Evolutionary conservation across 2,888 invertebrate species (phyloP), one percentile per base, ranked within the genome.

Genomic region (Pteria penguin): DNA sequence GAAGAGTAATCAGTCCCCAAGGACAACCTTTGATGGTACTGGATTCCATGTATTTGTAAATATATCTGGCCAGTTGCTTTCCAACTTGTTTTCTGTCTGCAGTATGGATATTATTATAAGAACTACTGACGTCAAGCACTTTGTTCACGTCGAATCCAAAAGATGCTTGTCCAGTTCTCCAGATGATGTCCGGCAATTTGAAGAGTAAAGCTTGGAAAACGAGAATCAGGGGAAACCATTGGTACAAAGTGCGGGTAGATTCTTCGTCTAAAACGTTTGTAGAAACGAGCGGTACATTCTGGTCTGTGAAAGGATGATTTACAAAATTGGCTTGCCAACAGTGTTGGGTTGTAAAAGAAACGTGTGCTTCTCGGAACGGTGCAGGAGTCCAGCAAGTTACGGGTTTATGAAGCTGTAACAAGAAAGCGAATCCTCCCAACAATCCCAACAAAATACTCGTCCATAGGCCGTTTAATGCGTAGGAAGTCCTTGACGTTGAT

Each of bases 61-160:
- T 55, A 52, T 80, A 80, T 11, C 79, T 72, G 11, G 71, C 75
- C 18, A 79, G 67, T 54, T 80, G 79, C 70, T 68, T 67, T 18
- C 73, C 66, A 5, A 82, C 22, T 22, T 33, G 18, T 4, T n/a
- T 18, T 32, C 82, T 69, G n/a, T 82, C 82, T 0, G 72, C 55
- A 32, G 72, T 22, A 14, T 11, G 65, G 70, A 8, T 2, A 78
- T 78, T 29, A 79, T 57, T 18, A 18, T 45, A 45, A 14, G 45
- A 14, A 8, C 18, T 45, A 14, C 45, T 45, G 18, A 8, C 8
- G 22, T 76, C 66, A 11, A 66, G 22, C 4, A 82, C 45, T 55
- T 78, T 79, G 2, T 82, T 70, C 31, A 78, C 78, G 26, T 66
- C 74, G 2, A 82, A n/a, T 8, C 82, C 82, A 2, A 74, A 76